phyloP scores from a whole-genome alignment of 2,888 invertebrate genomes.

The Tipula confusa region DNA sequence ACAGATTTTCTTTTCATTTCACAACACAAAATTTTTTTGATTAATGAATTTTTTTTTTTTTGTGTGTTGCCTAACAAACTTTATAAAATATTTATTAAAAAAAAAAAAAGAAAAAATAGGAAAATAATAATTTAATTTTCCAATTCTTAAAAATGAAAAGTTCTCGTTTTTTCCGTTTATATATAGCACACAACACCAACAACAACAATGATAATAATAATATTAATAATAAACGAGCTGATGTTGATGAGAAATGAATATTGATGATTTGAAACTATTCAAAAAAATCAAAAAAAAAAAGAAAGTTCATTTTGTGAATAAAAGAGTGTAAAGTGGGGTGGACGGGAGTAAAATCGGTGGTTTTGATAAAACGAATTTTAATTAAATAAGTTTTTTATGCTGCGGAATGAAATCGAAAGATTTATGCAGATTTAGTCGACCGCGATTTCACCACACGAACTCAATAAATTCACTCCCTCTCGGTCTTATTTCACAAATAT shows the following conservation, averaged over 20 bases:
- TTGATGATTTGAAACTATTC: neutral
- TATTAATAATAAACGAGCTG: neutral
- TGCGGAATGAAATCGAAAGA: neutral
- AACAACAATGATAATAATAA: neutral
- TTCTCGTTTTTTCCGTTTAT: neutral
- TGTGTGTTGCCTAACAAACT: slow-evolving; percentile 20
- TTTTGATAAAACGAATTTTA: neutral
- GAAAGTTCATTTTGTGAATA: neutral
- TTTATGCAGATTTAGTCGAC: too few relatives aligned
- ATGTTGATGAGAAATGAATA: neutral
- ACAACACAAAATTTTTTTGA: slow-evolving; percentile 3
- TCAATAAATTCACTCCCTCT: too few relatives aligned
- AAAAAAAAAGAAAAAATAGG: too few relatives aligned
- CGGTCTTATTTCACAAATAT: too few relatives aligned
- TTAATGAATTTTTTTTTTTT: slow-evolving; percentile 15
- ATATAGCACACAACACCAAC: neutral
- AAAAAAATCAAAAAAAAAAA: neutral
- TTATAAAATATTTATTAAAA: slow-evolving; percentile 25
- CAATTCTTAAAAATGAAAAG: neutral
- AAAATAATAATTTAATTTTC: slow-evolving; percentile 21
- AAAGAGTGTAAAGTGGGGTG: neutral
- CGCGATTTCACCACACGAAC: too few relatives aligned
- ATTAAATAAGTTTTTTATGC: neutral
- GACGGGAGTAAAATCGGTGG: neutral
- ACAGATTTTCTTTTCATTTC: slow-evolving; percentile 20